A percentile compares a stretch with the other conserved stretches of the same genome.
Conservation (phyloP, 2,888 invertebrate species). For the Agriopis aurantiaria region DNA sequence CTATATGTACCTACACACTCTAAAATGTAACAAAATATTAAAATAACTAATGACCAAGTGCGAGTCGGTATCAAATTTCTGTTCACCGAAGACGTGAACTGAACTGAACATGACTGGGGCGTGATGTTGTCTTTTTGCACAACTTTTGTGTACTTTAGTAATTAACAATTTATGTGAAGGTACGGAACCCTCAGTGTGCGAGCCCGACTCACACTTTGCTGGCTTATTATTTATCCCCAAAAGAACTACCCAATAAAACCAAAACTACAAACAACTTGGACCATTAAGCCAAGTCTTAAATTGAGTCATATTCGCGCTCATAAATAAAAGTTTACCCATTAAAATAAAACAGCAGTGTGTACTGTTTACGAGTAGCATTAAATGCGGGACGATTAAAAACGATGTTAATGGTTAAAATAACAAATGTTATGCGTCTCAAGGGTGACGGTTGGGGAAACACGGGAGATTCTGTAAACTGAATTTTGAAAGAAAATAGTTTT, state of each 20-base stretch:
- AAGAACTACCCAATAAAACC: not conserved
- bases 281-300: slow-evolving; percentile 8
- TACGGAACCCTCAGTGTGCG: too few species aligned
- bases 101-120: too few species aligned
- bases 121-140: too few species aligned
- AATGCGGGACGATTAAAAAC: slow-evolving; percentile 65
- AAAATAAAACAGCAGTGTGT: slow-evolving; percentile 39
- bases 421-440: slow-evolving; percentile 67
- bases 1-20: too few species aligned
- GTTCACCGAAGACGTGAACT: too few species aligned
- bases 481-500: not conserved
- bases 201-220: too few species aligned
- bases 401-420: slow-evolving; percentile 73
- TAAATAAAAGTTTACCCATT: slow-evolving; percentile 34
- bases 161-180: too few species aligned
- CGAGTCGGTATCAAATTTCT: too few species aligned
- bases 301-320: slow-evolving; percentile 24
- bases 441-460: slow-evolving; percentile 39
- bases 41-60: too few species aligned
- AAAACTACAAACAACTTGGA: not conserved
- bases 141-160: too few species aligned
- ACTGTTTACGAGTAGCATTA: slow-evolving; percentile 40
- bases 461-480: slow-evolving; percentile 27
- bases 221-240: not conserved
- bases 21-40: too few species aligned